Conservation (phyloP, 2,888 invertebrate species). For the Ochropacha duplaris region DNA sequence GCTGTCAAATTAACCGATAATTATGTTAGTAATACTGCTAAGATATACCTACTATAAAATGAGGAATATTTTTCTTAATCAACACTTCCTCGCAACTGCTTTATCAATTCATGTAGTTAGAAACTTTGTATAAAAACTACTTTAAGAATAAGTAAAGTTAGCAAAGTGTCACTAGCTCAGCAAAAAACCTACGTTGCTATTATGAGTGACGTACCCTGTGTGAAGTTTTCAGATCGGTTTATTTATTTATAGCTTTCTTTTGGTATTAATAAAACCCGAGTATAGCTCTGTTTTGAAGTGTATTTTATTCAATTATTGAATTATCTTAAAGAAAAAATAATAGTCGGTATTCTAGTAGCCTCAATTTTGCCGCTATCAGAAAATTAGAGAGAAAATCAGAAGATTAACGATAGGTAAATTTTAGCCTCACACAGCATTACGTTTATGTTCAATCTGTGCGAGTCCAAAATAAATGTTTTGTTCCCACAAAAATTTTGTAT, state of each 20-base stretch:
- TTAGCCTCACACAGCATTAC: too few species aligned
- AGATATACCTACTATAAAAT: not conserved
- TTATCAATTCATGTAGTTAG: constrained; percentile 15
- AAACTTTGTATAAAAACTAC: constrained; percentile 12
- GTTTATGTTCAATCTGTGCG: too few species aligned
- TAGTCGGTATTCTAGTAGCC: too few species aligned
- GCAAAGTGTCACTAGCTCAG: constrained; percentile 14
- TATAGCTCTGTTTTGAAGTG: not conserved
- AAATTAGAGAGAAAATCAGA: too few species aligned
- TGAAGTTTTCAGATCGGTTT: not conserved
- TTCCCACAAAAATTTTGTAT: too few species aligned
- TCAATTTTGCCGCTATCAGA: too few species aligned
- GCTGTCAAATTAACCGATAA: too few species aligned
- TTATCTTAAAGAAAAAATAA: too few species aligned
- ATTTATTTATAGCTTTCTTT: constrained; percentile 1
- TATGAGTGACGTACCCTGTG: constrained; percentile 6
- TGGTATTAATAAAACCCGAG: not conserved
- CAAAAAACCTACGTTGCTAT: not conserved
- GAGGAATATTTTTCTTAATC: not conserved
- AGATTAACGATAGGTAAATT: too few species aligned
- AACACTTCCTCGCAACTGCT: not conserved
- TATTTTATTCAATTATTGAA: not conserved
- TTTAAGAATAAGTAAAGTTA: constrained; percentile 13
- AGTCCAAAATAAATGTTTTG: too few species aligned
- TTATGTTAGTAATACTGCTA: too few species aligned